These are phyloP conservation scores for Penaeus chinensis DNA, from an alignment of 1,140 invertebrate genomes.

Conservation along the genomic window DNA sequence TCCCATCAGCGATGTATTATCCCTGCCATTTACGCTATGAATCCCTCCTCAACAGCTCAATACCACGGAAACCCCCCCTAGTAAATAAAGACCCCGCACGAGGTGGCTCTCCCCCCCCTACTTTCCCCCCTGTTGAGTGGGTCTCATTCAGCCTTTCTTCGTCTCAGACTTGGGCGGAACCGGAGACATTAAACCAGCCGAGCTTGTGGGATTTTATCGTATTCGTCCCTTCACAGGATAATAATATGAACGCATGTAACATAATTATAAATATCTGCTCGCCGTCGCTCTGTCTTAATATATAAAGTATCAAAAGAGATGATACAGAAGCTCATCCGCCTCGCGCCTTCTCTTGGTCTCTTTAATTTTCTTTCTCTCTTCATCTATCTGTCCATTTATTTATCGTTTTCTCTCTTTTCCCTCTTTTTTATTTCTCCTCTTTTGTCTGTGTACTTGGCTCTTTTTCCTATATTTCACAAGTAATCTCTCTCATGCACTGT, in stretches of 20 bases:
- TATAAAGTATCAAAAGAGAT: too few species aligned
- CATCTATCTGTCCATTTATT: too few species aligned
- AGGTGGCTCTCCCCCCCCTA: background rate
- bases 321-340: too few species aligned
- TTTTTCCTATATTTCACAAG: background rate
- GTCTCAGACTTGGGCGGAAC: background rate
- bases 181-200: slow-evolving; percentile 3
- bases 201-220: too few species aligned
- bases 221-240: too few species aligned
- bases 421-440: too few species aligned
- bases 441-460: background rate
- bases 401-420: too few species aligned
- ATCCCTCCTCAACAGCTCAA: slow-evolving; percentile 53
- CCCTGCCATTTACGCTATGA: slow-evolving; percentile 60
- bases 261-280: too few species aligned
- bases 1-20: slow-evolving; percentile 60
- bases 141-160: background rate
- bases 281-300: too few species aligned
- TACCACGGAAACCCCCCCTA: slow-evolving; percentile 38
- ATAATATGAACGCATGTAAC: too few species aligned
- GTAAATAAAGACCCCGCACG: slow-evolving; percentile 38
- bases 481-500: background rate
- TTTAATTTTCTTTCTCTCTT: too few species aligned
- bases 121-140: background rate
- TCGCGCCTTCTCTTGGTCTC: too few species aligned